Base-by-base conservation (phyloP, 1,140 invertebrate genomes). In the Phocides pigmalion region DNA sequence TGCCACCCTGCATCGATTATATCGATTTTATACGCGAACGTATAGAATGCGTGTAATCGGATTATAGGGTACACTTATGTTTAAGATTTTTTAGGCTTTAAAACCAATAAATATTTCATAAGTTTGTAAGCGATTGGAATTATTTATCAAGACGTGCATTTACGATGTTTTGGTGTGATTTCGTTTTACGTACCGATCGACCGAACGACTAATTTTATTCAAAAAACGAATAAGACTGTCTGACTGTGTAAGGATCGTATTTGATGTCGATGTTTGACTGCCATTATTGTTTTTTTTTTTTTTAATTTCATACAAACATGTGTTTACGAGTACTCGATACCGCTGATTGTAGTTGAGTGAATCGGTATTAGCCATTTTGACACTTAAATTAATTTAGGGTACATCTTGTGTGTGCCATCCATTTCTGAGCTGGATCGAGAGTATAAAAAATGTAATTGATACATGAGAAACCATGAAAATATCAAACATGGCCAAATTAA, bases 11-110 rank as follows among this genome's bases (percentile, higher is more conserved):
- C 79, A 82, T 87, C 76, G 85, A 75, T 81, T 86, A 75, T 86
- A 84, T 90, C 84, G 77, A 50, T 71, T 87, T 81, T 77, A 69
- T 80, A 77, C 79, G 67, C 42, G 44, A 54, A 70, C 77, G 73
- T 87, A 85, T 84, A 70, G 74, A 82, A 81, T 77, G 79, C 84
- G 79, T 86, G 70, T 80, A 85, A 82, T 90, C 86, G 87, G 87
- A 87, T 54, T 69, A 83, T 90, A 87, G 87, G 85, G 85, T 90
- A 88, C 72, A 71, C 51, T 70, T 76, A 66, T 72, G 62, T 65
- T 53, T 86, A 86, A 85, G 76, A 70, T 83, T 78, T 67, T 75
- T 58, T 90, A 87, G 85, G 81, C 85, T 90, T 87, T 88, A 88
- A 85, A 74, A 72, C 32, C 32, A 72, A n/a, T 70, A 65, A 14